Base-by-base conservation (phyloP, 2,797 vertebrate genomes). In the Argya squamiceps region DNA sequence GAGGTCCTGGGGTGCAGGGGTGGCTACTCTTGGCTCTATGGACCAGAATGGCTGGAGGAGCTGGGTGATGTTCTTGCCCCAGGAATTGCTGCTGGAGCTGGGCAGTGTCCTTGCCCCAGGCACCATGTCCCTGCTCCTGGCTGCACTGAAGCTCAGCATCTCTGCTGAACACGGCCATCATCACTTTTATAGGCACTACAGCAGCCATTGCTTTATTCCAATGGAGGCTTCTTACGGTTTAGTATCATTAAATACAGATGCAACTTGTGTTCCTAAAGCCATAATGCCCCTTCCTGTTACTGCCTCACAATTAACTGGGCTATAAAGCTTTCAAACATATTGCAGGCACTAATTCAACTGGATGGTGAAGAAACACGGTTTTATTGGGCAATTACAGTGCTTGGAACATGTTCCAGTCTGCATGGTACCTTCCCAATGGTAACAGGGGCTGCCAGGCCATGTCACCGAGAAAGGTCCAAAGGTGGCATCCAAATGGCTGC, bases 241-340 rank as follows among this genome's bases (percentile, higher is more conserved):
- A 88, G 85, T 89, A 92, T 83, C 93, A 93, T 96, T 96, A 95
- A 96, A 95, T 95, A 97, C 94, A 95, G 93, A 95, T 95, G 91
- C 89, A 95, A 91, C 84, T 95, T 95, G 81, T 89, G 75, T 94
- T 96, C 71, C 86, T 85, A 58, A 89, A 92, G 91, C 86, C 64
- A 77, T 93, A 93, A 96, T 95, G 75, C 87, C 89, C 89, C 93
- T 93, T 96, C 81, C 86, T 88, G 84, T 94, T 97, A 96, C 92
- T 94, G 95, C 93, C 64, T 96, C 60, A 77, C 94, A 95, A 96
- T 97, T 95, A 95, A 95, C 95, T 88, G 84, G 89, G 92, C 88
- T 91, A 92, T 96, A 97, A 97, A 97, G 84, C 93, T 96, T 94
- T 97, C 94, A 95, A 89, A 68, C 94, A 80, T 95, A 96, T 96